Evolutionary conservation across 2,797 vertebrate species (phyloP).

Genomic region (Oryzias dopingdopingensis): DNA sequence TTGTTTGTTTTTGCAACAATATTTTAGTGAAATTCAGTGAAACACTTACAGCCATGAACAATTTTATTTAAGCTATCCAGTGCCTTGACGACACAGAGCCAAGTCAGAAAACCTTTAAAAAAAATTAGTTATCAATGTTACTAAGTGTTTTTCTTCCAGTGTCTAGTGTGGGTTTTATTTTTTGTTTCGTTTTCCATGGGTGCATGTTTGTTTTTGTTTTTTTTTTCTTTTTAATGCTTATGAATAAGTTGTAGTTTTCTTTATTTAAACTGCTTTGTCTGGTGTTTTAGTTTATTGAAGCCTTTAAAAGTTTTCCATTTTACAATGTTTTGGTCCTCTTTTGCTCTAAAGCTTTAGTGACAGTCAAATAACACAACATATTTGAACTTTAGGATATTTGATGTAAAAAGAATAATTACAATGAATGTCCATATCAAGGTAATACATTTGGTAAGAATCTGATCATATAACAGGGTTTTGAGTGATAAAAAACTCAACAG

Average conservation of each 20-base stretch:
- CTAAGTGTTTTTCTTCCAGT: constrained; percentile 24
- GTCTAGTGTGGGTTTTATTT: constrained; percentile 37
- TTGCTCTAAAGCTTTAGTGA: constrained; percentile 26
- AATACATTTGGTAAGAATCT: no score
- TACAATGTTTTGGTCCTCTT: constrained; percentile 26
- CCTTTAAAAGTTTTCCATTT: constrained; percentile 43
- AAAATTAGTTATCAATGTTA: constrained; percentile 28
- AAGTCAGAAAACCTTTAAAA: constrained; percentile 54
- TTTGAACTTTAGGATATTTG: constrained; percentile 6
- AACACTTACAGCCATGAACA: constrained; percentile 71
- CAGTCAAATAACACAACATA: constrained; percentile 16
- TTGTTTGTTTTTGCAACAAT: constrained; percentile 40
- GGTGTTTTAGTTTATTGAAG: constrained; percentile 43
- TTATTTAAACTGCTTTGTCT: constrained; percentile 63
- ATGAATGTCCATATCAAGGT: no score
- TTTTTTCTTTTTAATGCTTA: constrained; percentile 24
- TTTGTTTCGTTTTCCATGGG: constrained; percentile 38
- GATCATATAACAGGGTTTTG: constrained; percentile 40
- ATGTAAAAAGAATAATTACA: neutral
- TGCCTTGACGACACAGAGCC: constrained; percentile 68
- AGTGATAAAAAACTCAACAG: constrained; percentile 28
- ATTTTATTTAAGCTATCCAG: constrained; percentile 68
- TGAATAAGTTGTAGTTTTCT: constrained; percentile 41
- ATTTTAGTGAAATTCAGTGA: constrained; percentile 51
- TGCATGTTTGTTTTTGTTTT: constrained; percentile 57